These are phyloP conservation scores for Gymnothorax javanicus DNA, from an alignment of 2,797 vertebrate species.

Conservation along the genomic window DNA sequence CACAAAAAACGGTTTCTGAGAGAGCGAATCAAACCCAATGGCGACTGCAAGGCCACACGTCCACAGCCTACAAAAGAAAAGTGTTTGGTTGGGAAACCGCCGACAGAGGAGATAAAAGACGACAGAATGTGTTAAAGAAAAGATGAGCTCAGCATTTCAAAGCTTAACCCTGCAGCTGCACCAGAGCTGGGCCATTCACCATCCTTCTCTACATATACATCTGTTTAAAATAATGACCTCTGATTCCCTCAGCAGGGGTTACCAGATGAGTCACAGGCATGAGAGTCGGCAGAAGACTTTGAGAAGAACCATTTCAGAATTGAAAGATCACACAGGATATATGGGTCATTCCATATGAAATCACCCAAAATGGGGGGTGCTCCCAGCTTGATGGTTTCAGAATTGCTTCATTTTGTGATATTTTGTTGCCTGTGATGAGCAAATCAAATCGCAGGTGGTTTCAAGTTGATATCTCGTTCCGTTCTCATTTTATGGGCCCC, in stretches of 20 bases:
- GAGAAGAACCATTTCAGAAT: not conserved
- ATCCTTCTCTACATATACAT: not conserved
- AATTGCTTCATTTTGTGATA: too few relatives aligned
- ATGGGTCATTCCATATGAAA: too few relatives aligned
- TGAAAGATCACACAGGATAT: not conserved
- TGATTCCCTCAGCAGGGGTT: not conserved
- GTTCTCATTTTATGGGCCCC: too few relatives aligned
- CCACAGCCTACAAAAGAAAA: not conserved
- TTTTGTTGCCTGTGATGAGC: too few relatives aligned
- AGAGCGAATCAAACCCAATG: not conserved
- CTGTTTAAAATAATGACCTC: not conserved
- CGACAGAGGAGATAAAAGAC: not conserved
- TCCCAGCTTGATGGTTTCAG: too few relatives aligned
- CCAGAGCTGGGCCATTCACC: not conserved
- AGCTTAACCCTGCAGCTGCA: not conserved
- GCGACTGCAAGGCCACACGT: not conserved
- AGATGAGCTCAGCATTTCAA: not conserved
- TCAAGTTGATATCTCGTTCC: too few relatives aligned
- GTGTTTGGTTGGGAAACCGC: not conserved
- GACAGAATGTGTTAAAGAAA: conserved; percentile 8
- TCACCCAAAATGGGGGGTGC: too few relatives aligned
- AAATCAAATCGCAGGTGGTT: too few relatives aligned
- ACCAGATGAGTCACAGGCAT: not conserved
- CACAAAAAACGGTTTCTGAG: not conserved
- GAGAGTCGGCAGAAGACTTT: not conserved